A percentile compares a stretch with the other conserved stretches of the same genome.
These are phyloP conservation scores for Papilio glaucus DNA, from an alignment of 1,140 invertebrate species.

Conservation along the genomic window DNA sequence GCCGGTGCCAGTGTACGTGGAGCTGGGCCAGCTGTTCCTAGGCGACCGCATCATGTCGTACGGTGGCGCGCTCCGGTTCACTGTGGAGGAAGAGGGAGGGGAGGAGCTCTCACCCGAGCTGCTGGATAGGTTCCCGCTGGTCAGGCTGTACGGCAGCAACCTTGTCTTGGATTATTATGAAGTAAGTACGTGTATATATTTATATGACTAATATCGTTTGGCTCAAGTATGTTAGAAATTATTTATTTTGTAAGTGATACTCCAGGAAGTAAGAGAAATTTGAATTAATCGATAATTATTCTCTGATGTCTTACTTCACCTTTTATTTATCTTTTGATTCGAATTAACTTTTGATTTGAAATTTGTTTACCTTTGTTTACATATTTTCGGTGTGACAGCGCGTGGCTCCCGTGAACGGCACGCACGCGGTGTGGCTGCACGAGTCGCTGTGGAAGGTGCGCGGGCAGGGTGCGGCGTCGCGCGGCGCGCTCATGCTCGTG, in stretches of 20 bases:
- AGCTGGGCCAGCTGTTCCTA: constrained; percentile 91
- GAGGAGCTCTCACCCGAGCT: constrained; percentile 84
- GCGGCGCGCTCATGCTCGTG: constrained; percentile 91
- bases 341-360: too few species aligned
- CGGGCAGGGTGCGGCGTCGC: constrained; percentile 50
- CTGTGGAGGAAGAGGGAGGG: constrained; percentile 87
- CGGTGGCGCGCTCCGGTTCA: constrained; percentile 94
- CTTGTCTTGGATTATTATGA: constrained; percentile 92
- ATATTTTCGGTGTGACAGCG: too few species aligned
- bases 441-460: constrained; percentile 85
- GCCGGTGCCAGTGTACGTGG: constrained; percentile 93
- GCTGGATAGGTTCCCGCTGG: constrained; percentile 88
- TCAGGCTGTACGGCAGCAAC: constrained; percentile 92
- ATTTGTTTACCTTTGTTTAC: too few species aligned
- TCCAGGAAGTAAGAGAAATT: too few species aligned
- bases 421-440: constrained; percentile 83
- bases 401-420: constrained; percentile 59
- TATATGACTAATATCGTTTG: too few species aligned
- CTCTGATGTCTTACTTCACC: too few species aligned
- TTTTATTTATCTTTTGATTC: too few species aligned
- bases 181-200: constrained; percentile 66
- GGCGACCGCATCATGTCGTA: constrained; percentile 96
- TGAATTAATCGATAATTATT: too few species aligned
- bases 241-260: too few species aligned
- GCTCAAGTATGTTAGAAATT: too few species aligned